Conservation (phyloP, 2,113 vertebrate genomes). For the Chrysochloris asiatica region DNA sequence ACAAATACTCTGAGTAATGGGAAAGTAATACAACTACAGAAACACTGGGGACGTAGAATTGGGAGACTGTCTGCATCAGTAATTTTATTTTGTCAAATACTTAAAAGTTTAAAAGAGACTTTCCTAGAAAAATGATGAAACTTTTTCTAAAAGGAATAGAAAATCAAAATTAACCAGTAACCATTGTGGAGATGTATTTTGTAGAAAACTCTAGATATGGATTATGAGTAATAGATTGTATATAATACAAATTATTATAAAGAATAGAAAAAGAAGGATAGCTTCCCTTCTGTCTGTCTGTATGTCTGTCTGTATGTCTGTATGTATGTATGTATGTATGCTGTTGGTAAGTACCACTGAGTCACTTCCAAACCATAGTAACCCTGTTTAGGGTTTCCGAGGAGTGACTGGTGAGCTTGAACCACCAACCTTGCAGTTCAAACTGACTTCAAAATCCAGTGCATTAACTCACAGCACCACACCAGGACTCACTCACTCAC, state of each 20-base stretch:
- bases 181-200: neutral
- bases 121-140: conserved; percentile 34
- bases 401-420: too few relatives aligned
- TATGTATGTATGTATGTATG: too few relatives aligned
- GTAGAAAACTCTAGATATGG: neutral
- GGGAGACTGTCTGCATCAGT: neutral
- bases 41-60: neutral
- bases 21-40: neutral
- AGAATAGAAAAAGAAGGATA: neutral
- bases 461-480: too few relatives aligned
- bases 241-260: neutral
- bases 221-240: neutral
- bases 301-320: too few relatives aligned
- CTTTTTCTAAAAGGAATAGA: neutral
- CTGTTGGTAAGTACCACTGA: too few relatives aligned
- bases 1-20: neutral
- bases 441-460: too few relatives aligned
- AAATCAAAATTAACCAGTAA: neutral
- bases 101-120: conserved; percentile 34
- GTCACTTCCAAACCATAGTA: too few relatives aligned
- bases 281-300: too few relatives aligned
- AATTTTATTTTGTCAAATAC: neutral
- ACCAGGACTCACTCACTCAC: too few relatives aligned
- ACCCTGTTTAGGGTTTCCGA: too few relatives aligned
- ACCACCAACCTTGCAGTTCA: too few relatives aligned